phyloP scores from a whole-genome alignment of 2,113 vertebrate species.

The Lycocorax pyrrhopterus region DNA sequence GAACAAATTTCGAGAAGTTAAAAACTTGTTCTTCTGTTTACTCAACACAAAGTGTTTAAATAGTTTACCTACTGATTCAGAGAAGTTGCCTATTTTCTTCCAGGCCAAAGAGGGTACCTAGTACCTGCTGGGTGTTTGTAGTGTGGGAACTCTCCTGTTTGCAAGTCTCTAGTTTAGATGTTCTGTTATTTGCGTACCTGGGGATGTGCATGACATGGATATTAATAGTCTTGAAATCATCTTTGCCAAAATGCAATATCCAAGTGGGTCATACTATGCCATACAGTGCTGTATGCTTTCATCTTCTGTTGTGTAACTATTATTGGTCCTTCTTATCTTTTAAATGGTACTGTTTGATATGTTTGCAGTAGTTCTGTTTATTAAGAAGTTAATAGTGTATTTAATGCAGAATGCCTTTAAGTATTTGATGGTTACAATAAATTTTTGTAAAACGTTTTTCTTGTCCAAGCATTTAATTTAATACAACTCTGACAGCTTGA shows the following conservation, averaged over 20 bases:
- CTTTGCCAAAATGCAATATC: constrained; percentile 61
- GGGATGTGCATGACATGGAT: constrained; percentile 53
- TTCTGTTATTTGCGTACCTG: constrained; percentile 61
- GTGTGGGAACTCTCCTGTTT: constrained; percentile 38
- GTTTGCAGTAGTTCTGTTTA: constrained; percentile 71
- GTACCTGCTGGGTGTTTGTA: constrained; percentile 32
- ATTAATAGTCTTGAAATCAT: constrained; percentile 56
- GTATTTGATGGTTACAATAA: constrained; percentile 76
- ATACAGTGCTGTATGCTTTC: constrained; percentile 71
- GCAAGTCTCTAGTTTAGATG: constrained; percentile 58
- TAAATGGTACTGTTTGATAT: constrained; percentile 69
- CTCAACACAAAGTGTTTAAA: constrained; percentile 31
- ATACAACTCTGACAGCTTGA: constrained; percentile 54
- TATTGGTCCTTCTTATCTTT: constrained; percentile 65
- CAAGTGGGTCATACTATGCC: constrained; percentile 57
- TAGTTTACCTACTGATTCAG: constrained; percentile 52
- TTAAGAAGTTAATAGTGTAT: constrained; percentile 72
- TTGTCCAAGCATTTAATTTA: constrained; percentile 79
- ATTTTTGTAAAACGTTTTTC: constrained; percentile 77
- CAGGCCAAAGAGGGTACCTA: constrained; percentile 62
- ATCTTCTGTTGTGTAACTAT: constrained; percentile 68
- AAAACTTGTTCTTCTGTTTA: constrained; percentile 50
- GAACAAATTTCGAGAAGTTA: constrained; percentile 17
- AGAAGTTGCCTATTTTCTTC: constrained; percentile 54
- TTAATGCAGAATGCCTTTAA: constrained; percentile 72